A percentile compares a stretch with the other conserved stretches of the same genome.
These are phyloP conservation scores for Indri indri DNA, from an alignment of 2,113 vertebrate species.

Conservation along the genomic window DNA sequence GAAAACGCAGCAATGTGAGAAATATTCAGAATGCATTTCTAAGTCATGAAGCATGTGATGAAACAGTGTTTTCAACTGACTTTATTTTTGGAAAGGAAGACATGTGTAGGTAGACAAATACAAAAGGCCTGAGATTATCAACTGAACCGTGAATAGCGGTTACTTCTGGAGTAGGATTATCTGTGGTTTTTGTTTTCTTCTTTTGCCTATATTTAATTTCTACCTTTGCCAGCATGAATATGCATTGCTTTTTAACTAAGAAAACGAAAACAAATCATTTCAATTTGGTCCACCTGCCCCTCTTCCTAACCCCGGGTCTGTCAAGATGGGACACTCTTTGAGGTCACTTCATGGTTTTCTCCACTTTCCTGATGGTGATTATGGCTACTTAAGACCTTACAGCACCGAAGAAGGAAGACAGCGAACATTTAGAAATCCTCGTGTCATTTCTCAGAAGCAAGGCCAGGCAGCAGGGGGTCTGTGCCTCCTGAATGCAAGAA, in stretches of 20 bases:
- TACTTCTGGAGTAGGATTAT: not conserved
- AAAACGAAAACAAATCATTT: not conserved
- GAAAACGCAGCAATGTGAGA: not conserved
- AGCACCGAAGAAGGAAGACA: not conserved
- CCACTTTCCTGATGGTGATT: not conserved
- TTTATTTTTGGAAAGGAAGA: conserved; percentile 16
- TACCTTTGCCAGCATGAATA: not conserved
- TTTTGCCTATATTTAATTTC: not conserved
- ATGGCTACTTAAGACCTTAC: not conserved
- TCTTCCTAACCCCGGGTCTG: not conserved
- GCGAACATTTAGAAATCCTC: not conserved
- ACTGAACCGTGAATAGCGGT: not conserved
- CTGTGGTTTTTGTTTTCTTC: not conserved
- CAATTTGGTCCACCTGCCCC: not conserved
- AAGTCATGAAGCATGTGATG: not conserved
- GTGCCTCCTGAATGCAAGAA: not conserved
- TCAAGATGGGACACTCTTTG: not conserved
- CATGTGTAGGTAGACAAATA: not conserved
- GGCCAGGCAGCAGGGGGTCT: not conserved
- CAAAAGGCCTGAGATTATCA: not conserved
- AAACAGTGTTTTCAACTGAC: not conserved
- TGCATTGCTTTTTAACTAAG: not conserved
- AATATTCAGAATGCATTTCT: not conserved
- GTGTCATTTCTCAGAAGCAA: not conserved
- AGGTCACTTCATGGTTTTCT: not conserved